Conservation (phyloP, 2,797 vertebrate species). For the Paguma larvata region DNA sequence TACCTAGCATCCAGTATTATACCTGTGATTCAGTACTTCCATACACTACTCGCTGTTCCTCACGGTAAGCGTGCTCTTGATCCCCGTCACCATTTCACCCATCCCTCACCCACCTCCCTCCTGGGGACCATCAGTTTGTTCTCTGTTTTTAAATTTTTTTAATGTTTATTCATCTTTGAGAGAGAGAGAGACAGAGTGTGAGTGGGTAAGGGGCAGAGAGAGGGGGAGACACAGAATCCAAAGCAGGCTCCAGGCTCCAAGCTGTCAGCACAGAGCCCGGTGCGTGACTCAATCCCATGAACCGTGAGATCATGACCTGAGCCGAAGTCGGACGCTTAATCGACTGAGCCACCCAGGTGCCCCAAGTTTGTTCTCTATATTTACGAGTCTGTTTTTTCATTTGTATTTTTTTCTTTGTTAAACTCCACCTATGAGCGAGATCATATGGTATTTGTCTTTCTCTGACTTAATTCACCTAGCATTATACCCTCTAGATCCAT, state of each 20-base stretch:
- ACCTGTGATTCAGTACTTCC: not conserved
- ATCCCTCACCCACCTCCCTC: not conserved
- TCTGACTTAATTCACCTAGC: not conserved
- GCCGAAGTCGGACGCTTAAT: too few relatives aligned
- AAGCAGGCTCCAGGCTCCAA: too few relatives aligned
- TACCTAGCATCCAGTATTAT: not conserved
- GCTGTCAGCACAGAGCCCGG: too few relatives aligned
- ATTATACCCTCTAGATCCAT: not conserved
- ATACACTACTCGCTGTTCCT: not conserved
- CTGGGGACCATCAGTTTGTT: not conserved
- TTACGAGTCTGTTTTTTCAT: not conserved
- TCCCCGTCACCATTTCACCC: not conserved
- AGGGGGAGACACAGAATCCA: too few relatives aligned
- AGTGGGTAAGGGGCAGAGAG: too few relatives aligned
- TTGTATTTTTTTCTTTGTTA: not conserved
- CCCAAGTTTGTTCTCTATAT: not conserved
- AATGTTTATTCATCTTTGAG: too few relatives aligned
- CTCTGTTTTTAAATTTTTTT: not conserved
- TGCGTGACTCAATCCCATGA: too few relatives aligned
- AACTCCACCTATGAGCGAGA: not conserved
- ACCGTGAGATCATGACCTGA: too few relatives aligned
- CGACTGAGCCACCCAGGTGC: too few relatives aligned
- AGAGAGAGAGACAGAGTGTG: too few relatives aligned
- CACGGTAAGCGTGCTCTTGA: not conserved
- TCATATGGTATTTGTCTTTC: not conserved